Evolutionary conservation across 1,140 invertebrate genomes (phyloP), one percentile per base, ranked within the genome.

Genomic region (Rhopalosiphum maidis): DNA sequence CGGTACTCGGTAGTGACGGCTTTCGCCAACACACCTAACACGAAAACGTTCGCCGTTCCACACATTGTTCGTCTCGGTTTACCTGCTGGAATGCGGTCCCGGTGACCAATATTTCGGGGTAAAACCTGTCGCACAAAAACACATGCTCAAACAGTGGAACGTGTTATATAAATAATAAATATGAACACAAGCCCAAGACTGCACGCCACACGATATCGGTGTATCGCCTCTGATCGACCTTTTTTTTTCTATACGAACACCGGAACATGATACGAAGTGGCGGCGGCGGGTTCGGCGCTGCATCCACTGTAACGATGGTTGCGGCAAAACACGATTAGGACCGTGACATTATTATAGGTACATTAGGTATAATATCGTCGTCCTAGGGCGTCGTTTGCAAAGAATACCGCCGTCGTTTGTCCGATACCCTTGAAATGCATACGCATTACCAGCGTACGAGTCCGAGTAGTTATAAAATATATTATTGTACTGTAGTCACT

Each of bases 71-170:
- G 22, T 30, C 37, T 86, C 43, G 85, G 25, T 86, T 86, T 86
- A 86, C 43, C 85, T 86, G 85, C 43, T 43, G 25, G 41, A 86
- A 86, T 86, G 85, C 46, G 23, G 41, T 86, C 41, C 25, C 6
- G 3, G 25, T 18, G 25, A 86, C 25, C 85, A 7, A 30, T 15
- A 46, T 46, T 30, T 46, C 25, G 30, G 25, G 85, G 37, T 46
- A 83, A 83, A 41, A 86, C 85, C 41, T 86, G 85, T 86, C 85
- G 41, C 85, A 30, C 43, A 86, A 46, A n/a, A 86, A 46, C 41
- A 46, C 43, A 43, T 30, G 30, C 5, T 15, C n/a, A 83, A 41
- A 41, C 37, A 85, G 8, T 43, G 60, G 30, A 68, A 43, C 82
- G 9, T 85, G 23, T 85, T 85, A 43, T 25, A 85, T 43, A 37